A percentile compares a stretch with the other conserved stretches of the same genome.
These are phyloP conservation scores for Panagrolaimus sp. DNA, from an alignment of 1,140 invertebrate genomes.

Conservation along the genomic window DNA sequence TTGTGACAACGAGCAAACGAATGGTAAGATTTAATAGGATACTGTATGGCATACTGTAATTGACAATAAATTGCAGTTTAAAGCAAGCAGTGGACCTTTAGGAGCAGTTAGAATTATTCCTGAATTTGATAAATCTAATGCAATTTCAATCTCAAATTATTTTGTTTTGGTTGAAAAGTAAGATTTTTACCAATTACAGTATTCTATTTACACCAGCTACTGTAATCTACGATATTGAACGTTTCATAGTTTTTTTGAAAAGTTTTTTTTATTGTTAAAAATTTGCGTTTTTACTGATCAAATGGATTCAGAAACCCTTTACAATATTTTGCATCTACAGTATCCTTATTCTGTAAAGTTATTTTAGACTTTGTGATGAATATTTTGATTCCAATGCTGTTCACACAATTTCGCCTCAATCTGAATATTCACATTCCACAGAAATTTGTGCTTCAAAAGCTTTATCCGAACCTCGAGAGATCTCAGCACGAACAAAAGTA, in stretches of 20 bases:
- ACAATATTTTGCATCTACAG: too few relatives aligned
- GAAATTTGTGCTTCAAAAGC: background rate
- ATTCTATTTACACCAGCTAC: too few relatives aligned
- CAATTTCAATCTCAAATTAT: background rate
- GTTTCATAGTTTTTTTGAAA: too few relatives aligned
- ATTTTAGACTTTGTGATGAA: background rate
- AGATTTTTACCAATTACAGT: background rate
- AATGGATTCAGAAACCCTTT: too few relatives aligned
- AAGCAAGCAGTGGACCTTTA: background rate
- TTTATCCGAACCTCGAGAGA: background rate
- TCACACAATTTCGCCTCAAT: background rate
- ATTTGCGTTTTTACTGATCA: too few relatives aligned
- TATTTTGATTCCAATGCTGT: background rate
- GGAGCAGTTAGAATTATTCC: conserved; percentile 2
- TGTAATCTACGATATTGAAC: too few relatives aligned
- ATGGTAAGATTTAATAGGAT: background rate
- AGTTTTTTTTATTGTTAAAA: too few relatives aligned
- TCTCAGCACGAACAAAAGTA: conserved; percentile 1
- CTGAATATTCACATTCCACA: conserved; percentile 1
- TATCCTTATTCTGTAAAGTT: too few relatives aligned
- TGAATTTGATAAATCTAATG: background rate
- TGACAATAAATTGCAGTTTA: background rate
- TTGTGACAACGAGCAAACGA: background rate
- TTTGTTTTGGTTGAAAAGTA: conserved; percentile 12
- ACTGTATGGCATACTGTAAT: too few relatives aligned